Evolutionary conservation across 2,888 invertebrate species (phyloP).

Genomic region (Branchellion lobata): DNA sequence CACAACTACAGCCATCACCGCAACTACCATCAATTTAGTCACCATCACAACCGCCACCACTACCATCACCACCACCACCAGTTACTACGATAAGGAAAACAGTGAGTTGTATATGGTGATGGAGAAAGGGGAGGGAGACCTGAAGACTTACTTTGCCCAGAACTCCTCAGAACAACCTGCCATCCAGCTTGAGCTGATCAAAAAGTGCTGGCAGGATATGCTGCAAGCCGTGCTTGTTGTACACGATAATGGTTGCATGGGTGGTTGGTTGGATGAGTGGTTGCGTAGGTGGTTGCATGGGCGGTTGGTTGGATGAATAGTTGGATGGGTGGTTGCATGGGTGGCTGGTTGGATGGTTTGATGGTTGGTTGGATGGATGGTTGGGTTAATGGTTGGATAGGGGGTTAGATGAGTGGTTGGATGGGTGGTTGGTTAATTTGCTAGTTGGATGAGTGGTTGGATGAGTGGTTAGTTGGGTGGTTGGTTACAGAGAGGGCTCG

Average conservation of each 20-base stretch:
- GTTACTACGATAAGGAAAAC: constrained; percentile 70
- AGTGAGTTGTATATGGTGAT: constrained; percentile 77
- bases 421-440: no score
- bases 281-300: no score
- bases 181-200: constrained; percentile 73
- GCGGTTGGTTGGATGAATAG: no score
- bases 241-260: constrained; percentile 85
- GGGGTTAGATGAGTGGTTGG: no score
- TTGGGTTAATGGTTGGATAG: no score
- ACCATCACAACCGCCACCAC: neutral
- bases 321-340: no score
- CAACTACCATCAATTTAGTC: no score
- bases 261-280: constrained; percentile 46
- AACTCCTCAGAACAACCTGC: constrained; percentile 53
- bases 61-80: constrained; percentile 58
- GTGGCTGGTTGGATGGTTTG: neutral
- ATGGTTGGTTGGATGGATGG: neutral
- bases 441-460: no score
- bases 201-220: constrained; percentile 92
- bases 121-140: constrained; percentile 88
- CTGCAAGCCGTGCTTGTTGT: constrained; percentile 84
- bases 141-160: constrained; percentile 70
- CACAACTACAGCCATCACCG: no score
- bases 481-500: no score
- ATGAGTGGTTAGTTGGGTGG: no score